Evolutionary conservation across 2,888 invertebrate genomes (phyloP).

Genomic region (Chironomus tentans): DNA sequence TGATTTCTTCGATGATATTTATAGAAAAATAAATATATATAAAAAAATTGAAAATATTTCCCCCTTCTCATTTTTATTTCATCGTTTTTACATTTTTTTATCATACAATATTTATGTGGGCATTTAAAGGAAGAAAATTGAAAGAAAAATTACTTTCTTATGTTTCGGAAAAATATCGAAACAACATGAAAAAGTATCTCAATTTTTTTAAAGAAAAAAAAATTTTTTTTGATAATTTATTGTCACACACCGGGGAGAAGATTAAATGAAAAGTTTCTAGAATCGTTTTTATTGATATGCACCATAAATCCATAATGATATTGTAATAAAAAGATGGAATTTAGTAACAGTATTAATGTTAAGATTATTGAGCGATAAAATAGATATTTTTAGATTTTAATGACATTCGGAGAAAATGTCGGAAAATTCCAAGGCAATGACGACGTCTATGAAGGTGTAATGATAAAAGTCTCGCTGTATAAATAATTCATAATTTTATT

Average conservation of each 20-base stretch:
- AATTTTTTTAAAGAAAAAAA: not conserved
- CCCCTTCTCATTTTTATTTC: too few relatives aligned
- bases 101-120: not conserved
- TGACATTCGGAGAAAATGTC: too few relatives aligned
- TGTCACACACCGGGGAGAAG: not conserved
- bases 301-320: conserved; percentile 8
- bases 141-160: conserved; percentile 22
- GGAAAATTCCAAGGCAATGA: too few relatives aligned
- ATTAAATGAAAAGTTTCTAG: not conserved
- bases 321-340: too few relatives aligned
- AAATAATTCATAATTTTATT: too few relatives aligned
- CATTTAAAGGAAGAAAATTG: conserved; percentile 1
- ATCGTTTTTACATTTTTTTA: not conserved
- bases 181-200: not conserved
- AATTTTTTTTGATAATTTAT: conserved; percentile 2
- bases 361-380: too few relatives aligned
- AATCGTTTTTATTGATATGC: conserved; percentile 1
- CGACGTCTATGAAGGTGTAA: too few relatives aligned
- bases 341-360: too few relatives aligned
- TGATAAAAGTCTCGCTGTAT: too few relatives aligned
- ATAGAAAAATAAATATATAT: not conserved
- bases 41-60: not conserved
- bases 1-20: not conserved
- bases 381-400: too few relatives aligned
- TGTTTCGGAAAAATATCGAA: conserved; percentile 1